Evolutionary conservation across 2,888 invertebrate species (phyloP), one percentile per base, ranked within the genome.

Genomic region (Xanthia icteritia): DNA sequence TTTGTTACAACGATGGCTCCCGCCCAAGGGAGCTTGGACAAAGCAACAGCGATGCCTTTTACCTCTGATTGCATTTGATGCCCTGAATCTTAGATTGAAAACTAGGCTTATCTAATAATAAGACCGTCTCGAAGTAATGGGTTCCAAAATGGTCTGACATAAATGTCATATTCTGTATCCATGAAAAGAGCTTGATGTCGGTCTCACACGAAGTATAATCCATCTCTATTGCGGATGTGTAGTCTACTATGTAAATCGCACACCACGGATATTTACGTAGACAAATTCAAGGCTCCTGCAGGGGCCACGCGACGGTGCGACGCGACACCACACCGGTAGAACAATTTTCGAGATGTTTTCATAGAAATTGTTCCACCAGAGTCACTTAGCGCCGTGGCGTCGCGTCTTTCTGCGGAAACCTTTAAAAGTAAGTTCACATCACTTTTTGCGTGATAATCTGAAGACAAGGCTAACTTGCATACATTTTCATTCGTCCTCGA

Each of bases 1-100:
- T 83, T 82, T 79, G 82, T 79, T 75, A 72, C 71, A 77, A 54
- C 45, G 71, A 76, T 81, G 74, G 42, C 48, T 56, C 39, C 5
- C 23, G 9, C 77, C 48, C 65, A 3, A 20, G 75, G 70, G 82
- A 68, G 23, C 13, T 31, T 23, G 70, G 61, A 73, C 76, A 76
- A 82, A 79, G 74, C 77, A 76, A 77, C 70, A 63, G 58, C 2
- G 31, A 63, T 68, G 61, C 61, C 74, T 81, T 75, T 83, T 69
- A 86, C 80, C 76, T 81, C 63, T 73, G 77, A 81, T 86, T 85
- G 69, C 72, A 64, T 83, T 81, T 78, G 60, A 66, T 51, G 39
- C 61, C 13, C 36, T 65, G 36, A 60, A 74, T 74, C 71, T 42
- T 56, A 67, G 36, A 70, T 76, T 48, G 61, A 61, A 72, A 66